A percentile compares a stretch with the other conserved stretches of the same genome.
Conservation (phyloP, 1,140 invertebrate genomes). For the Euwallacea fornicatus region DNA sequence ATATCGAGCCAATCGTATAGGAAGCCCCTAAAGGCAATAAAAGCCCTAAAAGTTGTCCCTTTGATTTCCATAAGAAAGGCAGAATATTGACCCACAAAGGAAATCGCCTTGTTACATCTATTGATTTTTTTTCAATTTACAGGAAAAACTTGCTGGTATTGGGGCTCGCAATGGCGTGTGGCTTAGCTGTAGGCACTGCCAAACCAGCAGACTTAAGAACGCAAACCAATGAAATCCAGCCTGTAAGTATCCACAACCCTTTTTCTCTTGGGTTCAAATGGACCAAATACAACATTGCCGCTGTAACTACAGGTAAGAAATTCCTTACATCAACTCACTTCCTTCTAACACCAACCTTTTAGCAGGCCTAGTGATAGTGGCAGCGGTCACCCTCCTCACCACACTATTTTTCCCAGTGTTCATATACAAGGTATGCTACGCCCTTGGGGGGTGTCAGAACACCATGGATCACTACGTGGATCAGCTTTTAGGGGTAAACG, state of each 20-base stretch:
- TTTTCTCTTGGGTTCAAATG: constrained; percentile 23
- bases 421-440: constrained; percentile 47
- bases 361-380: neutral
- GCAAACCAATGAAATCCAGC: constrained; percentile 1
- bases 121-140: neutral
- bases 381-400: neutral
- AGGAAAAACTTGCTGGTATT: neutral
- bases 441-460: constrained; percentile 46
- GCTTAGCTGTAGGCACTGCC: neutral
- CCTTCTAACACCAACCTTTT: neutral
- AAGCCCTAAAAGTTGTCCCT: constrained; percentile 30
- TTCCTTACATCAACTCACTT: neutral
- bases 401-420: constrained; percentile 30
- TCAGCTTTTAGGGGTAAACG: constrained; percentile 25
- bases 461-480: constrained; percentile 43
- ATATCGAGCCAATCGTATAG: constrained; percentile 3
- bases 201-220: neutral
- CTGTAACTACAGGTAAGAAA: constrained; percentile 12
- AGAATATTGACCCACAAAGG: constrained; percentile 30
- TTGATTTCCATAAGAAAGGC: constrained; percentile 34
- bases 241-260: constrained; percentile 6
- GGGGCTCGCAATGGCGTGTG: neutral
- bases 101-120: constrained; percentile 23
- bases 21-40: constrained; percentile 16
- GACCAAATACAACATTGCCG: constrained; percentile 21